Evolutionary conservation across 2,113 vertebrate species (phyloP).

Genomic region (Axis porcinus): DNA sequence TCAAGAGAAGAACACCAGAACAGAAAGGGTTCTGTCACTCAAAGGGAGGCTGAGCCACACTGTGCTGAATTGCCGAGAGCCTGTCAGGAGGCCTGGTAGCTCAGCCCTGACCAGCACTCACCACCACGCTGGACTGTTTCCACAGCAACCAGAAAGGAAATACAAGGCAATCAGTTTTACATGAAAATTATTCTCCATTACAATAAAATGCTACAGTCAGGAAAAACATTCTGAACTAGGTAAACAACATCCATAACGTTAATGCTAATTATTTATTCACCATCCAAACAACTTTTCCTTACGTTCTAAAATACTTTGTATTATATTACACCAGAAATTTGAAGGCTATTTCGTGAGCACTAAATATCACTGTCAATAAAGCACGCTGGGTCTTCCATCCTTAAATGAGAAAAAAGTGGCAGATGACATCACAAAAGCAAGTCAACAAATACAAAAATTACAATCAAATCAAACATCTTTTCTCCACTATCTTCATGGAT

Average conservation of each 20-base stretch:
- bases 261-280: constrained; percentile 36
- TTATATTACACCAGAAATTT: background rate
- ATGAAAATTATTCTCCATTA: constrained; percentile 80
- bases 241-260: constrained; percentile 54
- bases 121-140: constrained; percentile 72
- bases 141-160: constrained; percentile 77
- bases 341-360: background rate
- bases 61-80: background rate
- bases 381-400: background rate
- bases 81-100: constrained; percentile 68
- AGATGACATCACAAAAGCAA: background rate
- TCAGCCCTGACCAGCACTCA: constrained; percentile 71
- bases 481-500: background rate
- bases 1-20: background rate
- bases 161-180: constrained; percentile 79
- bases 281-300: constrained; percentile 26
- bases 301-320: background rate
- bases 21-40: background rate
- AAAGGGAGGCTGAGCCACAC: background rate
- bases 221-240: constrained; percentile 59
- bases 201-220: constrained; percentile 68
- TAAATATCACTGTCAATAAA: background rate
- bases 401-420: background rate
- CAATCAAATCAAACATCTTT: background rate
- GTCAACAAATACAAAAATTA: background rate